Evolutionary conservation across 2,888 invertebrate genomes (phyloP).

Genomic region (Macrophya annulata): DNA sequence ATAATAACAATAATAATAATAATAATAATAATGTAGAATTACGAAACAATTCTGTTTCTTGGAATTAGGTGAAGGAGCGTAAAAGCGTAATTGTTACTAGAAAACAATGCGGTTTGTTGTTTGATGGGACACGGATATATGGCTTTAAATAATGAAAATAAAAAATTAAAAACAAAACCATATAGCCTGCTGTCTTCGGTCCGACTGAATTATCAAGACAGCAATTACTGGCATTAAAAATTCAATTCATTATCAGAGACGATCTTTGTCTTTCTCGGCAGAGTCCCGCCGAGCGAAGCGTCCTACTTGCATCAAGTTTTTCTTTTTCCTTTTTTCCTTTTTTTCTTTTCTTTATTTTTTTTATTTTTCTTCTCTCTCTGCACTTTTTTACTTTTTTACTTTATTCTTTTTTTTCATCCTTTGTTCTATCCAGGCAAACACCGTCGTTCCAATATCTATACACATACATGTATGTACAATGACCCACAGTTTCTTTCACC

Average conservation of each 20-base stretch:
- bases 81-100: slow-evolving; percentile 1
- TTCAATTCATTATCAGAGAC: slow-evolving; percentile 63
- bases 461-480: slow-evolving; percentile 1
- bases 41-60: neutral
- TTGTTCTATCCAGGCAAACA: slow-evolving; percentile 48
- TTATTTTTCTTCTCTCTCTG: neutral
- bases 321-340: slow-evolving; percentile 21
- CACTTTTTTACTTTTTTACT: neutral
- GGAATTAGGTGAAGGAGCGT: slow-evolving; percentile 21
- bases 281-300: slow-evolving; percentile 44
- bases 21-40: neutral
- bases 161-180: too few species aligned
- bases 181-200: neutral
- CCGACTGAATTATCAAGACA: slow-evolving; percentile 18
- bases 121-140: slow-evolving; percentile 1
- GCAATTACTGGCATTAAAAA: slow-evolving; percentile 60
- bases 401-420: slow-evolving; percentile 49
- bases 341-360: neutral
- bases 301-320: slow-evolving; percentile 33
- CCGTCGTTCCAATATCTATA: neutral
- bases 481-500: slow-evolving; percentile 22
- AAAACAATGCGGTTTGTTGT: slow-evolving; percentile 32
- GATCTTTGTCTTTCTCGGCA: slow-evolving; percentile 62
- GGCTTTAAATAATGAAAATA: neutral
- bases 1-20: neutral